A percentile compares a stretch with the other conserved stretches of the same genome.
These are phyloP conservation scores for Dicerorhinus sumatrensis DNA, from an alignment of 2,113 vertebrate genomes.

Conservation along the genomic window DNA sequence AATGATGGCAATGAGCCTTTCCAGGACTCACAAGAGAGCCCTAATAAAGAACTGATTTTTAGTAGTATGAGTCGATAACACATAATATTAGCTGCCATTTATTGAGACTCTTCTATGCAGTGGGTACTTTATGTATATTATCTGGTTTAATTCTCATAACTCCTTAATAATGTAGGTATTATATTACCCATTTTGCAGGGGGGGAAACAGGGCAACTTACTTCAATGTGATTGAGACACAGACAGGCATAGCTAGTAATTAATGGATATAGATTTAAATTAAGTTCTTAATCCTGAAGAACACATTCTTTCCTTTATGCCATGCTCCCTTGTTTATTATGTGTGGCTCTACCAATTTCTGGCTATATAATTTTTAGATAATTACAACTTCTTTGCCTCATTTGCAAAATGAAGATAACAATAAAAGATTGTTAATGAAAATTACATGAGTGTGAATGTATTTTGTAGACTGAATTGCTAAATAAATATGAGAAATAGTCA, in stretches of 20 bases:
- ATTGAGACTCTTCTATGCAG: neutral
- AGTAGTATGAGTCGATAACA: neutral
- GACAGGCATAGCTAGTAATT: neutral
- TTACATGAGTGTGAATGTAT: conserved; percentile 15
- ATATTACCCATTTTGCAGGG: conserved; percentile 8
- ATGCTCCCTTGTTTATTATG: neutral
- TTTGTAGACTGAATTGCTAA: conserved; percentile 31
- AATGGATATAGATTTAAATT: neutral
- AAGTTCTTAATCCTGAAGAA: neutral
- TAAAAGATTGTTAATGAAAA: conserved; percentile 32
- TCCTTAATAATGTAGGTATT: neutral
- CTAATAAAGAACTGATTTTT: neutral
- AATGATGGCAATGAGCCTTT: neutral
- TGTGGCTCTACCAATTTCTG: neutral
- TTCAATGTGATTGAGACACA: neutral
- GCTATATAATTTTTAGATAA: conserved; percentile 12
- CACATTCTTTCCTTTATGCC: neutral
- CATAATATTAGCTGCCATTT: neutral
- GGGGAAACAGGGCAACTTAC: neutral
- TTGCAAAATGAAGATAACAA: conserved; percentile 16
- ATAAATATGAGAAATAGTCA: conserved; percentile 44
- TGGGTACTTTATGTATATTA: neutral
- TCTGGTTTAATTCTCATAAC: neutral
- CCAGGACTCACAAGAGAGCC: neutral
- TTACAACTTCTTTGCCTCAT: neutral